Evolutionary conservation across 2,113 vertebrate species (phyloP), one percentile per base, ranked within the genome.

Genomic region (Rhinolophus ferrumequinum): DNA sequence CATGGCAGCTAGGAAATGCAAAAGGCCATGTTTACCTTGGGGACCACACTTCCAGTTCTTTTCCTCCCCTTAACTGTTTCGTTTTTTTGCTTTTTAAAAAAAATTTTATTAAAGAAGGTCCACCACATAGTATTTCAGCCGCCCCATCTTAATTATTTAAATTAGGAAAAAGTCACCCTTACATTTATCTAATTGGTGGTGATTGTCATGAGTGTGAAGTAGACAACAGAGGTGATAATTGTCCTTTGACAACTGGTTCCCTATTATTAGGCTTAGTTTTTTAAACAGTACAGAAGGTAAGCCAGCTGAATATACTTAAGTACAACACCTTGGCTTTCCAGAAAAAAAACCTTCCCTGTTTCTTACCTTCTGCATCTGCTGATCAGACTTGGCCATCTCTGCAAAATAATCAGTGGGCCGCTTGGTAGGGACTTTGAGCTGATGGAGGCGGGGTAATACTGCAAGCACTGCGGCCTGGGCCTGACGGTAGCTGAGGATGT

Each of bases 381-480:
- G 99, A 97, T 99, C 99, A 14, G 99, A 99, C 94, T 99, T 99
- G 90, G 99, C 99, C 99, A 99, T 99, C 98, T 99, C 99, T 93
- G 99, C 99, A 96, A 99, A 99, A 98, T 99, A 99, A 97, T 99
- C 99, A 0, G 99, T 99, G 0, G 99, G 99, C 82, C 99, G 98
- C 97, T 99, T 99, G 2, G 99, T 99, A 24, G 98, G 92, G 50
- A 99, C 97, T 5, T 98, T 98, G 15, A 99, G 98, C 92, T 99
- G 98, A 6, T 88, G 98, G 52, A 99, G 94, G 54, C 98, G 98
- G 0, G 99, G 99, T 28, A 99, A 96, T 0, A 99, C 99, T 0
- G 99, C 97, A 21, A 99, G 98, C 58, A 99, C 99, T 0, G 99
- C 98, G 0, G 99, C 99, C 97, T 99, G 99, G 0, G 99, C 99